Evolutionary conservation across 2,113 vertebrate genomes (phyloP).

Genomic region (Zootoca vivipara): DNA sequence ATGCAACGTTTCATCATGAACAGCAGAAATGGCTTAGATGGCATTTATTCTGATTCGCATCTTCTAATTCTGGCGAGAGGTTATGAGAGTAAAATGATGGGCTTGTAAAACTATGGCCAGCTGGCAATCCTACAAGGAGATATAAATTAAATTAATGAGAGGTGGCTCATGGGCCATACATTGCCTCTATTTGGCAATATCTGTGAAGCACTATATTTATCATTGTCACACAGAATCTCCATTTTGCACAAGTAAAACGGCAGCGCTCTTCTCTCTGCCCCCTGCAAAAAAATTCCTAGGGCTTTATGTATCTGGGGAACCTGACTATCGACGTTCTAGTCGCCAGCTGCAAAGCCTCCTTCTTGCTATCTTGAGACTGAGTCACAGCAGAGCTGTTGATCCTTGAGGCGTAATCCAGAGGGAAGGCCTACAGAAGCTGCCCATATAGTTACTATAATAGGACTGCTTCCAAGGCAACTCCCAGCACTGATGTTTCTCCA

Average conservation of each 20-base stretch:
- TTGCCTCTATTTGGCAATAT: neutral
- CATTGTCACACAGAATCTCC: neutral
- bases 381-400: neutral
- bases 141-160: neutral
- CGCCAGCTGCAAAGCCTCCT: neutral
- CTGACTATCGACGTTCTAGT: neutral
- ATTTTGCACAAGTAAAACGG: neutral
- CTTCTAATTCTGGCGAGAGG: neutral
- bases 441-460: neutral
- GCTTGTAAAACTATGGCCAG: neutral
- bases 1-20: neutral
- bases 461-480: neutral
- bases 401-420: neutral
- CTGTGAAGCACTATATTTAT: neutral
- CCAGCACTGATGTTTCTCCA: neutral
- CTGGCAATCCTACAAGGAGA: neutral
- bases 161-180: neutral
- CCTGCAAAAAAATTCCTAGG: neutral
- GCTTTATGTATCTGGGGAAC: neutral
- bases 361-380: neutral
- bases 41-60: neutral
- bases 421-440: neutral
- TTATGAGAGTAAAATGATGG: neutral
- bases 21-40: neutral
- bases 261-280: too few species aligned